Conservation (phyloP, 1,140 invertebrate genomes). For the Drosophila ogumai region DNA sequence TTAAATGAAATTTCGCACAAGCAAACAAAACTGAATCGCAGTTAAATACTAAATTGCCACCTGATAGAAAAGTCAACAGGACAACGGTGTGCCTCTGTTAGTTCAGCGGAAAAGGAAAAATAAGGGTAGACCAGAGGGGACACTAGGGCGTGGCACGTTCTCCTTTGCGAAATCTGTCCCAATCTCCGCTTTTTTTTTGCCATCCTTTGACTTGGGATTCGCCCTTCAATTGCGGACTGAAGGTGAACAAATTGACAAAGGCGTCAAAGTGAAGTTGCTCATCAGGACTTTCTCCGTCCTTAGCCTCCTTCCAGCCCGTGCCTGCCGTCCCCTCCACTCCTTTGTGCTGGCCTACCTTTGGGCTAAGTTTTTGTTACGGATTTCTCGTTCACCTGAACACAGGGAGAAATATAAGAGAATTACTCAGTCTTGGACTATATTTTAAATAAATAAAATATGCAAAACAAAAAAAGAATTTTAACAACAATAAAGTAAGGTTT, state of each 20-base stretch:
- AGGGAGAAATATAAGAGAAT: background rate
- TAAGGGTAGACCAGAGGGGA: background rate
- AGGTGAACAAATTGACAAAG: constrained; percentile 71
- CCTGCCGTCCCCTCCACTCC: background rate
- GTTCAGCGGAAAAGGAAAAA: constrained; percentile 22
- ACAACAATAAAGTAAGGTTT: too few species aligned
- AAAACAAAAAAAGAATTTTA: too few species aligned
- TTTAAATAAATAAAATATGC: too few species aligned
- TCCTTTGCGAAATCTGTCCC: background rate
- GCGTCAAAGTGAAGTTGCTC: constrained; percentile 63
- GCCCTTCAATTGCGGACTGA: constrained; percentile 45
- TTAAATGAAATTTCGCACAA: background rate
- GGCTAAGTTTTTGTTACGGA: constrained; percentile 32
- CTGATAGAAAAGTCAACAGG: constrained; percentile 68
- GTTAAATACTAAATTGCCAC: constrained; percentile 68
- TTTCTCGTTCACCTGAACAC: constrained; percentile 44
- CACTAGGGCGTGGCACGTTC: constrained; percentile 55
- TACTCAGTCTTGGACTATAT: too few species aligned
- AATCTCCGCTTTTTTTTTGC: background rate
- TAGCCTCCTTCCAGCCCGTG: background rate
- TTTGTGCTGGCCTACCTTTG: background rate
- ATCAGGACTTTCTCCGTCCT: constrained; percentile 17
- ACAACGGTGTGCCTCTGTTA: constrained; percentile 11
- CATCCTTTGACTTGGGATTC: constrained; percentile 1
- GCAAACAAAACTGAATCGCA: constrained; percentile 40